Base-by-base conservation (phyloP, 2,113 vertebrate species). In the Phasianus colchicus region DNA sequence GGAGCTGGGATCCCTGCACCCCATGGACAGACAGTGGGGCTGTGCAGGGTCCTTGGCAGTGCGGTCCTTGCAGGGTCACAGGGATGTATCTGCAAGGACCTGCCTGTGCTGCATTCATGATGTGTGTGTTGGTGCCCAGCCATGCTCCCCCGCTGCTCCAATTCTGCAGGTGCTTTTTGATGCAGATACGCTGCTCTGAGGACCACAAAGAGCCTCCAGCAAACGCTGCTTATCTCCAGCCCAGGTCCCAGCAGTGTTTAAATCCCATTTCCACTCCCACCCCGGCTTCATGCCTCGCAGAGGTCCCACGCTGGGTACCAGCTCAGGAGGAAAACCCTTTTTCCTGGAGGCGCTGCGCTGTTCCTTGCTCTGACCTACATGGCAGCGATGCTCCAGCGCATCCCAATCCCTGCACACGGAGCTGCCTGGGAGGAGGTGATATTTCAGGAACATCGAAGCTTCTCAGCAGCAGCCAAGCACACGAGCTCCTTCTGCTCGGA, bases 321-420 rank as follows among this genome's bases (percentile, higher is more conserved):
- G 27, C 15, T 54, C 52, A 78, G 57, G 82, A 89, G 94, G 95
- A 95, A 94, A 95, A 54, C 96, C 94, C 95, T 92, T 94, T 95
- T 89, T 95, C 94, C 95, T 95, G 96, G 84, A 95, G 94, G 96
- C 84, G 1, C 11, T 29, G 95, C 85, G 86, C 95, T 87, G 67
- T 93, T 95, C 92, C 95, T 89, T 65, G 3, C 86, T 7, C n/a
- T 95, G 94, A 96, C 95, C 95, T 93, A 96, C 84, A 95, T 96
- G 94, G 93, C 86, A 84, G 72, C 24, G 83, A 90, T 78, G 96
- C 96, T 96, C 86, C 12, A 2, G 89, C 88, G 36, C 86, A 91
- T 89, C 90, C 95, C 70, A 63, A 48, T 88, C 60, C 66, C 86
- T 40, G 50, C 83, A 64, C 63, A 63, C 47, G 77, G 86, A 90